Base-by-base conservation (phyloP, 2,797 vertebrate genomes). In the Melanotaenia nigrans region DNA sequence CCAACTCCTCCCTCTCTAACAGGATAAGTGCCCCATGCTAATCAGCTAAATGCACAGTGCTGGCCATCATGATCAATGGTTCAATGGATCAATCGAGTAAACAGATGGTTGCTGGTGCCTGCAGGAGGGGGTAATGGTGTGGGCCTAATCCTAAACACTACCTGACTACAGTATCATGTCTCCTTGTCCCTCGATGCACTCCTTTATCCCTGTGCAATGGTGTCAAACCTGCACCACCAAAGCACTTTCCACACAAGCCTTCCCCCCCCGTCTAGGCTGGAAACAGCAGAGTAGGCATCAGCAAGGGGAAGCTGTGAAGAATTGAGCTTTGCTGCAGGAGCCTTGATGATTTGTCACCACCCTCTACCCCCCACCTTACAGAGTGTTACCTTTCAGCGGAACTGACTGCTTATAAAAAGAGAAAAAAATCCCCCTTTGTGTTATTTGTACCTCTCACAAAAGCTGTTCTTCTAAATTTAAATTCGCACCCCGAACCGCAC, bases 21-120 rank as follows among this genome's bases (percentile, higher is more conserved):
- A 35, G 90, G 87, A 92, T 93, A 91, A 92, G 89, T 89, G 86
- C 42, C 79, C 78, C 82, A 63, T 83, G 85, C 87, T 92, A 91
- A 92, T 93, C 89, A 89, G 77, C 87, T 86, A 90, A 93, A 91
- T 89, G 90, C 88, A 91, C 75, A 49, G 69, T 0, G 18, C 82
- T 56, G 83, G 66, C 71, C 73, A 56, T 63, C n/a, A 25, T 78
- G 85, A 91, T 93, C 90, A 87, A 86, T 87, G 89, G 71, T 74
- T 90, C 89, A 90, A 87, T 90, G 79, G 89, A 91, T 92, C 91
- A 91, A 86, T 92, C 0, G 61, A 12, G 78, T 68, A 82, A 88
- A 85, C 91, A 91, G 90, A 90, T 92, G 90, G 91, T 36, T 68
- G 49, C 68, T 20, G 72, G 63, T 62, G 72, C 49, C 72, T 67